Base-by-base conservation (phyloP, 1,140 invertebrate species). In the Drosophila neocordata region DNA sequence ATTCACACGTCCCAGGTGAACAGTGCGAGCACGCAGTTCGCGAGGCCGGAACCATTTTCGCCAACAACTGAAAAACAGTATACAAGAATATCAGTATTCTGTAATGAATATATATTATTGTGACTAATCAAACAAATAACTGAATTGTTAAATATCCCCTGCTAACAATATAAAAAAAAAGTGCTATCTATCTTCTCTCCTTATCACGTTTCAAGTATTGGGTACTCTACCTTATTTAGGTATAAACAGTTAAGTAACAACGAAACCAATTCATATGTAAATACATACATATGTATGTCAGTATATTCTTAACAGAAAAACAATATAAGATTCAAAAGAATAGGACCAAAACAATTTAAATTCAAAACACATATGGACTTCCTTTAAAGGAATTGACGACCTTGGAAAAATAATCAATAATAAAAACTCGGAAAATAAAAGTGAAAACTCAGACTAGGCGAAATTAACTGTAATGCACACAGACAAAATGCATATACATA, bases 21-120 rank as follows among this genome's bases (percentile, higher is more conserved):
- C 95, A 15, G 94, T 95, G 35, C 95, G 92, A 4, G 95, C 93
- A 59, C 93, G 93, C 27, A 95, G 87, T 83, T 95, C 95, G 51
- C 94, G 92, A 73, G 94, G 93, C 69, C 94, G 92, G 90, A 94
- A 95, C 90, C 95, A 95, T 94, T 93, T 93, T 78, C 93, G 92
- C 94, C 95, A 95, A 87, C 94, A 95, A 83, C 94, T 95, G 24
- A 13, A 53, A 15, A 53, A 8, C 0, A 15, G 15, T 15, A 24
- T 48, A 73, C 5, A 76, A 22, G 8, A 69, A 65, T 8, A 27
- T 69, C 11, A 69, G 51, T 69, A 81, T 24, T 24, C 22, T n/a
- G n/a, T n/a, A n/a, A n/a, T n/a, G n/a, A n/a, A n/a, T n/a, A n/a
- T n/a, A n/a, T n/a, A 24, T 24, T 2, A 24, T 24, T 24, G 22